Evolutionary conservation across 1,140 invertebrate species (phyloP).

Genomic region (Chionoecetes opilio): DNA sequence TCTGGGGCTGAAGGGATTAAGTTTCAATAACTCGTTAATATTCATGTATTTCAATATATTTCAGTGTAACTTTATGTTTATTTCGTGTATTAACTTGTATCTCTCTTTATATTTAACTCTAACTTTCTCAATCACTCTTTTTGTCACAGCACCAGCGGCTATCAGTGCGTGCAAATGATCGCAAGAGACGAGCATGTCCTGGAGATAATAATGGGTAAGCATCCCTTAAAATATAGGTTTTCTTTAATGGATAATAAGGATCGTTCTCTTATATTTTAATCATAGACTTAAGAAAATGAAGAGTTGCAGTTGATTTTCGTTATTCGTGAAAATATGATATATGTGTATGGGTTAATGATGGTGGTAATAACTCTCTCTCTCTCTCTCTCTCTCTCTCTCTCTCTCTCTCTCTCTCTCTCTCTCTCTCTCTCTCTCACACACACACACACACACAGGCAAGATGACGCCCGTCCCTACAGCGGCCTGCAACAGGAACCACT

Average conservation of each 20-base stretch:
- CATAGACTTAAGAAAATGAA: too few species aligned
- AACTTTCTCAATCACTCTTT: background rate
- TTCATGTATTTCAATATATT: too few species aligned
- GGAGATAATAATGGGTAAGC: slow-evolving; percentile 71
- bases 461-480: background rate
- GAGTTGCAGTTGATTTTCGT: too few species aligned
- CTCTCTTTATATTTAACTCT: background rate
- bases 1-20: too few species aligned
- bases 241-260: too few species aligned
- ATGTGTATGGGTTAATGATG: too few species aligned
- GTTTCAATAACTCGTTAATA: too few species aligned
- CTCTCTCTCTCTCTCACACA: slow-evolving; percentile 37
- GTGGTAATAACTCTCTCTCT: background rate
- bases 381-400: slow-evolving; percentile 41
- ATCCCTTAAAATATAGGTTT: background rate
- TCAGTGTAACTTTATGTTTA: background rate
- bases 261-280: too few species aligned
- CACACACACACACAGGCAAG: background rate
- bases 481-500: slow-evolving; percentile 21
- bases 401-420: slow-evolving; percentile 29
- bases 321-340: too few species aligned
- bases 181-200: slow-evolving; percentile 52
- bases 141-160: slow-evolving; percentile 43
- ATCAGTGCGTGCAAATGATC: slow-evolving; percentile 63
- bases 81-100: background rate